These are phyloP conservation scores for Microplitis mediator DNA, from an alignment of 1,140 invertebrate species.

Conservation along the genomic window DNA sequence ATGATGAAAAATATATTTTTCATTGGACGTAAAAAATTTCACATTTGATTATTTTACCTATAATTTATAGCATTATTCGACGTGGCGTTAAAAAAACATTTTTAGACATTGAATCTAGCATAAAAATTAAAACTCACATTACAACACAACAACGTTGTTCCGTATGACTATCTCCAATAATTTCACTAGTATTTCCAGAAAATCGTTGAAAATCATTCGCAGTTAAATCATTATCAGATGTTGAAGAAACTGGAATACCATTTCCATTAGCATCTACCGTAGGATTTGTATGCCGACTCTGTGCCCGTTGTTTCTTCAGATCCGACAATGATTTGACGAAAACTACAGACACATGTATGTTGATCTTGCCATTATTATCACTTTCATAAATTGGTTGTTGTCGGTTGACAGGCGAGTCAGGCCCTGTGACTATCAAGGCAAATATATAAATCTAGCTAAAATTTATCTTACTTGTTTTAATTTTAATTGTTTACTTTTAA, in stretches of 20 bases:
- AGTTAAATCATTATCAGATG: conserved; percentile 55
- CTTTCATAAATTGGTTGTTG: conserved; percentile 65
- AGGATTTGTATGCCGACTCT: conserved; percentile 72
- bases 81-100: conserved; percentile 1
- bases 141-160: conserved; percentile 69
- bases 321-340: conserved; percentile 79
- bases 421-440: conserved; percentile 54
- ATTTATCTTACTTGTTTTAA: conserved; percentile 36
- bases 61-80: not conserved
- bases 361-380: conserved; percentile 86
- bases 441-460: conserved; percentile 52
- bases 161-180: conserved; percentile 68
- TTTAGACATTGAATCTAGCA: not conserved
- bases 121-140: conserved; percentile 45
- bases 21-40: conserved; percentile 13
- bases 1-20: conserved; percentile 3
- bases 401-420: conserved; percentile 34
- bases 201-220: conserved; percentile 65
- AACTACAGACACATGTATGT: conserved; percentile 84
- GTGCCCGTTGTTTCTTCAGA: conserved; percentile 86
- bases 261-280: conserved; percentile 60
- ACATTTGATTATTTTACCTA: not conserved
- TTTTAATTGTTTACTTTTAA: not conserved
- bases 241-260: conserved; percentile 57
- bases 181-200: conserved; percentile 71